Base-by-base conservation (phyloP, 2,113 vertebrate genomes). In the Ciconia stormi region DNA sequence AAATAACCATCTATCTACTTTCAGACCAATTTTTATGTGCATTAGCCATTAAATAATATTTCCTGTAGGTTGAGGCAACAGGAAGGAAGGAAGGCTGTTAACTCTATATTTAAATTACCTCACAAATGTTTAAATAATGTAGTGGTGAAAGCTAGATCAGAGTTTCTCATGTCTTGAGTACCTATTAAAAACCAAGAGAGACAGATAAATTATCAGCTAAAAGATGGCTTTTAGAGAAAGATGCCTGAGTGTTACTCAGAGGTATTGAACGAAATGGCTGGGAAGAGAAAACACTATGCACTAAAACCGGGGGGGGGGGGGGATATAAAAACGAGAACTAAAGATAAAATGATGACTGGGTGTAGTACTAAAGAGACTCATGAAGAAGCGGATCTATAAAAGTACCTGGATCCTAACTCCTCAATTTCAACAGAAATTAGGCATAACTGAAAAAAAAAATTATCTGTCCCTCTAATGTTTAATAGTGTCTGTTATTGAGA, bases 221-320 rank as follows among this genome's bases (percentile, higher is more conserved):
- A 95, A 80, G 32, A 90, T 27, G 7, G 53, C 53, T 82, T 96
- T 91, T 93, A 94, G 82, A 82, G 44, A 77, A 86, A 94, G 66
- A 90, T 59, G n/a, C 29, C 42, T 53, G 49, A 92, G 78, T 5
- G 1, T 29, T 91, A 88, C 38, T 38, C 62, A 86, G 44, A 90
- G 26, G 16, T 66, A 90, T 47, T 94, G 92, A 94, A 74, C 11
- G 0, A 92, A 95, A 88, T 53, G 56, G 34, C 44, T 72, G 34
- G 42, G 70, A 89, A 90, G 27, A 58, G 36, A 95, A 91, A 91
- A 69, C 30, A 26, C 30, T 66, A 32, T 0, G 2, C 46, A 90
- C 59, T 88, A 70, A 79, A 65, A 84, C 50, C 6, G 3, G 30
- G 16, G 16, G 3, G 26, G 50, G 26, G 27, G 17, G 11, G 46